phyloP scores from a whole-genome alignment of 30 jellyfish, hydroid and myxozoan species.

The Sanderia malayensis region DNA sequence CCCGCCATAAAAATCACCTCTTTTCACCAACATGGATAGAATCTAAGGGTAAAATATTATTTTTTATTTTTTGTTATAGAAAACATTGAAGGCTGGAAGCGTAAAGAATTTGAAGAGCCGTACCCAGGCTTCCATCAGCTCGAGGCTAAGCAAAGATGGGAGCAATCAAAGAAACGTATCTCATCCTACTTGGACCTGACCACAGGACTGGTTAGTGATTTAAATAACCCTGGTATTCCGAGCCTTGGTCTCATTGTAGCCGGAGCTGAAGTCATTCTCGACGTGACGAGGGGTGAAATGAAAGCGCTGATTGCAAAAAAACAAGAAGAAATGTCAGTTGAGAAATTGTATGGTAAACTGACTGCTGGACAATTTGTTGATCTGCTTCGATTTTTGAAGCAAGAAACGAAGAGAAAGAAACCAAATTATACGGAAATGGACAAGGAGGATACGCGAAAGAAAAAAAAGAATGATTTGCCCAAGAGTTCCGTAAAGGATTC shows the following conservation, averaged over 20 bases:
- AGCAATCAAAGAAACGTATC: slow-evolving; percentile 6
- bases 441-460: background rate
- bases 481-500: too few relatives aligned
- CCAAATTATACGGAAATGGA: background rate
- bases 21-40: too few relatives aligned
- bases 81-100: background rate
- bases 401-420: background rate
- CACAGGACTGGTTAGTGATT: background rate
- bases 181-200: slow-evolving; percentile 21
- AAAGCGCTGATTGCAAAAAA: background rate
- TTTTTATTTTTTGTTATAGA: background rate
- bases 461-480: background rate
- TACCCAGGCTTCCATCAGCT: background rate
- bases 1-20: too few relatives aligned
- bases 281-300: slow-evolving; percentile 7
- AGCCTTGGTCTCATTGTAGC: slow-evolving; percentile 22
- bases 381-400: background rate
- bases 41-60: too few relatives aligned
- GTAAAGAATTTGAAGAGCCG: background rate
- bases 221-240: background rate
- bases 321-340: background rate
- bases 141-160: slow-evolving; percentile 8
- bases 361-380: background rate
- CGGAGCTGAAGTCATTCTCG: slow-evolving; percentile 1
- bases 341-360: background rate